Conservation (phyloP, 2,113 vertebrate genomes). For the Neomonachus schauinslandi region DNA sequence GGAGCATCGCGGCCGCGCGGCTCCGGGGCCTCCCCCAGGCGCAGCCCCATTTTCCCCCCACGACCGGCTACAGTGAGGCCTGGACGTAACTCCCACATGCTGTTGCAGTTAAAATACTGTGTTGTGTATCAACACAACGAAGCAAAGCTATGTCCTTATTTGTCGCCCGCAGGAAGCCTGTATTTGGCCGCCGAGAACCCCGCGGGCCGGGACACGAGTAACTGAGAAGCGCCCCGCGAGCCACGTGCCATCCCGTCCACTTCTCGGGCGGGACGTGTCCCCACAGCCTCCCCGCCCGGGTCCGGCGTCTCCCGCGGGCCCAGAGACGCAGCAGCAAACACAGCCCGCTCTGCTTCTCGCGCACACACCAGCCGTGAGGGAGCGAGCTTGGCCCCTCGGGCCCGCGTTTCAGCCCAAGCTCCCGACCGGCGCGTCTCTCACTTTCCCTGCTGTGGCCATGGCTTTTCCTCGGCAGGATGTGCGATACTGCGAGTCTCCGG, state of each 20-base stretch:
- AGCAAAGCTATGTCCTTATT: constrained; percentile 11
- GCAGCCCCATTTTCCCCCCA: background rate
- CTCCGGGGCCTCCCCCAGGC: background rate
- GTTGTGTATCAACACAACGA: background rate
- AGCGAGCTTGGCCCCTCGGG: too few species aligned
- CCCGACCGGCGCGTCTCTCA: background rate
- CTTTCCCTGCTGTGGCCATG: background rate
- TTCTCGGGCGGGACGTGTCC: background rate
- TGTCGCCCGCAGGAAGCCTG: constrained; percentile 64
- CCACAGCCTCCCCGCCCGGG: background rate
- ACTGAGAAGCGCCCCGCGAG: constrained; percentile 64
- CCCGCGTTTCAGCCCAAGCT: too few species aligned
- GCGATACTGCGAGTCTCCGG: rapidly evolving
- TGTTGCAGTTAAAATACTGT: constrained; percentile 58
- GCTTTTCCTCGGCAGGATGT: constrained; percentile 16
- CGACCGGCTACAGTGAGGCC: constrained; percentile 14
- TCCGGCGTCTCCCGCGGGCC: background rate
- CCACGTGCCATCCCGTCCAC: constrained; percentile 26
- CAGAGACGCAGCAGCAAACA: too few species aligned
- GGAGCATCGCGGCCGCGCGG: background rate
- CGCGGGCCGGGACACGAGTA: constrained; percentile 64
- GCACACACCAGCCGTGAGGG: too few species aligned
- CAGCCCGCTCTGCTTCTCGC: too few species aligned
- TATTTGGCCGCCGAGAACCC: constrained; percentile 17
- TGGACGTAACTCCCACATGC: background rate